Percentiles rank a stretch among this genome's conserved stretches.
Evolutionary conservation across 1,140 invertebrate genomes (phyloP).

Genomic region (Oedothorax gibbosus): DNA sequence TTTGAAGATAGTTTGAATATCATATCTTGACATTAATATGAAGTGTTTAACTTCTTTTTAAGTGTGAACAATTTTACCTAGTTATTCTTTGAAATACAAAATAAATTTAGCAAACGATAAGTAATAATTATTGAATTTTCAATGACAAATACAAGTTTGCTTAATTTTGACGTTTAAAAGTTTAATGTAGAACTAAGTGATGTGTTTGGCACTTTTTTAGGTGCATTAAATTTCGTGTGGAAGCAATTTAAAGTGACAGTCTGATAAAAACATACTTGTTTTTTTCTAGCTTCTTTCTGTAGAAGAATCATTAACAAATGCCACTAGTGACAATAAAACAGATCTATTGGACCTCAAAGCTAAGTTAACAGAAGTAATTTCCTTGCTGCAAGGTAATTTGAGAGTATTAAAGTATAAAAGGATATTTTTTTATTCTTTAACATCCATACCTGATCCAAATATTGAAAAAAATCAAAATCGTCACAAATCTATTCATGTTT

Average conservation of each 20-base stretch:
- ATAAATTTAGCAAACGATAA: too few relatives aligned
- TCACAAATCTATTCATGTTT: neutral
- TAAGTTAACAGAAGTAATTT: conserved; percentile 51
- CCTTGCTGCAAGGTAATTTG: conserved; percentile 38
- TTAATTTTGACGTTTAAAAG: too few relatives aligned
- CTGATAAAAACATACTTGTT: neutral
- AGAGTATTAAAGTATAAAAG: neutral
- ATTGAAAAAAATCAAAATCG: neutral
- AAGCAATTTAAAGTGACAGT: too few relatives aligned
- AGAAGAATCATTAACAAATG: conserved; percentile 32
- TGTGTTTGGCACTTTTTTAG: neutral
- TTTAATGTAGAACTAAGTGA: too few relatives aligned
- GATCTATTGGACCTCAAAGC: conserved; percentile 48
- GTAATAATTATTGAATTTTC: too few relatives aligned
- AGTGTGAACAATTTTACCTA: too few relatives aligned
- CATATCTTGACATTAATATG: too few relatives aligned
- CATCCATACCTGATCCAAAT: neutral
- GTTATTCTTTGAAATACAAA: too few relatives aligned
- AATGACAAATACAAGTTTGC: too few relatives aligned
- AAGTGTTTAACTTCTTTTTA: too few relatives aligned
- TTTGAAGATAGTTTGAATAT: too few relatives aligned
- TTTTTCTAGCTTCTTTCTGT: conserved; percentile 25
- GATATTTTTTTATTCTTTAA: neutral
- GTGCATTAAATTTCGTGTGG: neutral
- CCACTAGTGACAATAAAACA: neutral